phyloP scores from a whole-genome alignment of 1,140 invertebrate genomes.

The Drosophila funebris region DNA sequence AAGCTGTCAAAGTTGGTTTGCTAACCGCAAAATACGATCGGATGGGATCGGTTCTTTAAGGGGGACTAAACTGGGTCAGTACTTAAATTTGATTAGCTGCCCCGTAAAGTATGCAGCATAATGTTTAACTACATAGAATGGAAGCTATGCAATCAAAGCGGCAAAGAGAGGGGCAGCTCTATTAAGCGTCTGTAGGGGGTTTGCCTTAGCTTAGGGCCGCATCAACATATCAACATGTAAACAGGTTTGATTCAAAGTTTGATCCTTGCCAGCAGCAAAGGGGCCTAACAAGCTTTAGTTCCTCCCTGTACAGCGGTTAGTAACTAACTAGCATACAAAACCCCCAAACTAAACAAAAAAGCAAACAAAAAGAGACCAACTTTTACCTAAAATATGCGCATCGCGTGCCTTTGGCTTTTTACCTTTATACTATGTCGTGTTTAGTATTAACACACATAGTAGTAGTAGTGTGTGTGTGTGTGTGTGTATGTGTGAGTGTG shows the following conservation, averaged over 20 bases:
- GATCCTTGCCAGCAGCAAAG: conserved; percentile 58
- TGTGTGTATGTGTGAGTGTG: conserved; percentile 14
- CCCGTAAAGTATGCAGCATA: conserved; percentile 27
- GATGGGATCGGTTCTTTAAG: background rate
- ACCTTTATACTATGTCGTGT: conserved; percentile 75
- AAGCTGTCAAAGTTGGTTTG: conserved; percentile 60
- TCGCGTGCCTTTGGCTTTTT: conserved; percentile 78
- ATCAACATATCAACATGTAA: conserved; percentile 51
- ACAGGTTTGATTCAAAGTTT: conserved; percentile 58
- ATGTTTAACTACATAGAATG: background rate
- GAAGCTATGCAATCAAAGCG: background rate
- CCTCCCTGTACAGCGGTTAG: conserved; percentile 18
- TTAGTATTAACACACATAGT: conserved; percentile 80
- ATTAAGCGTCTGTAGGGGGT: background rate
- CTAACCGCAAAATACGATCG: conserved; percentile 26
- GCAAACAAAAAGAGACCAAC: conserved; percentile 30
- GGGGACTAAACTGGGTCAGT: conserved; percentile 53
- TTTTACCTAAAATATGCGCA: conserved; percentile 73
- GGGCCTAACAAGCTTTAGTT: conserved; percentile 29
- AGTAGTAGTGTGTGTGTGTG: conserved; percentile 8
- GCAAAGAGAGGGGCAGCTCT: background rate
- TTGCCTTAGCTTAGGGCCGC: conserved; percentile 20
- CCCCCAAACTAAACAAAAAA: conserved; percentile 20
- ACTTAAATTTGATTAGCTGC: conserved; percentile 58
- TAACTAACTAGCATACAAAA: conserved; percentile 47